These are phyloP conservation scores for Agelas oroides DNA, from an alignment of 37 sponge, comb jelly and placozoan genomes.

Conservation along the genomic window DNA sequence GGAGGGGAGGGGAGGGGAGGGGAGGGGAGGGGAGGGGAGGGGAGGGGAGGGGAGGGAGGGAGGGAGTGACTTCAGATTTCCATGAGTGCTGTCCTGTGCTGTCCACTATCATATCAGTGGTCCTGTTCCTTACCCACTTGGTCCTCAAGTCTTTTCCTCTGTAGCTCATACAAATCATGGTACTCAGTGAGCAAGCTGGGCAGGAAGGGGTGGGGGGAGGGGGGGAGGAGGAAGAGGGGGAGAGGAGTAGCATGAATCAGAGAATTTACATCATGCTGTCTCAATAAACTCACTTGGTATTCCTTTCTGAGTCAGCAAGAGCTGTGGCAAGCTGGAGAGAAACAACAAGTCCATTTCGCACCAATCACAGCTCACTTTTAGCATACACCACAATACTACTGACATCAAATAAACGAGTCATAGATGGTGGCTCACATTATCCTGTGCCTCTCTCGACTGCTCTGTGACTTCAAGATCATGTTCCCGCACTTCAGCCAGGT, in stretches of 20 bases:
- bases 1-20: background rate
- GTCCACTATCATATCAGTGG: no score
- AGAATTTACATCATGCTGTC: no score
- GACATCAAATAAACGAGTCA: no score
- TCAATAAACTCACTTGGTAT: constrained; percentile 66
- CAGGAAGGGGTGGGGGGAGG: background rate
- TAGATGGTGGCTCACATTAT: constrained; percentile 42
- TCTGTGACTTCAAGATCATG: constrained; percentile 75
- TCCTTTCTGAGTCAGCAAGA: constrained; percentile 88
- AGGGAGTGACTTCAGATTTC: no score
- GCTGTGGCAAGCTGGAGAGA: constrained; percentile 73
- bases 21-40: background rate
- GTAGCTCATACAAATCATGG: constrained; percentile 94
- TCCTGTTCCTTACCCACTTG: constrained; percentile 65
- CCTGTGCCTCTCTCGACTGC: constrained; percentile 70
- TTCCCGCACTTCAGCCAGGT: constrained; percentile 73
- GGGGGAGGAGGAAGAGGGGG: background rate
- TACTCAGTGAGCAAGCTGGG: constrained; percentile 92
- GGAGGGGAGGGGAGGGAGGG: no score
- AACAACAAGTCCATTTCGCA: background rate
- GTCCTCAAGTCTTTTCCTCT: constrained; percentile 86
- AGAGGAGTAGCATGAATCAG: background rate
- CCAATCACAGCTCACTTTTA: no score
- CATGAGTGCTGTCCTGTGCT: no score
- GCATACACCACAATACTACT: no score